Conservation (phyloP, 2,113 vertebrate genomes). For the Stegastes partitus region DNA sequence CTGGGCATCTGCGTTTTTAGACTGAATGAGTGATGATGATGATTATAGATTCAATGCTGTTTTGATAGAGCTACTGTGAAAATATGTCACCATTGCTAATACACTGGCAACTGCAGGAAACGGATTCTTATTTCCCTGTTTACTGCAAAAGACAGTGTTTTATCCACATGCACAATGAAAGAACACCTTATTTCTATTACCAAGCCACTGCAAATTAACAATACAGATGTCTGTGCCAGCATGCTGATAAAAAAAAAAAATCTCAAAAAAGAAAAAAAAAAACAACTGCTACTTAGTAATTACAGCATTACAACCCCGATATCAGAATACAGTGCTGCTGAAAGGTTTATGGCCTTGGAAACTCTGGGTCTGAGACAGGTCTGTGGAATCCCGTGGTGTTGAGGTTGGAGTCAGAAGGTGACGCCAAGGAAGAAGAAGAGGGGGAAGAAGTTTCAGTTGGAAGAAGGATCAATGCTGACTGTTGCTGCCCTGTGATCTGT, state of each 20-base stretch:
- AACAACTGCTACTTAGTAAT: conserved; percentile 64
- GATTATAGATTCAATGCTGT: conserved; percentile 25
- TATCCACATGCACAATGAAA: conserved; percentile 68
- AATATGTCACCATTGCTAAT: neutral
- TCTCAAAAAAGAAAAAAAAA: conserved; percentile 65
- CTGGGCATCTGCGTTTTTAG: conserved; percentile 15
- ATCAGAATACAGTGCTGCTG: conserved; percentile 34
- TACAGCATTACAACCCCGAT: conserved; percentile 63
- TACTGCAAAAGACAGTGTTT: conserved; percentile 54
- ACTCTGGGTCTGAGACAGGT: conserved; percentile 92
- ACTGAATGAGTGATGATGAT: conserved; percentile 8
- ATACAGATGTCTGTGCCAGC: conserved; percentile 70
- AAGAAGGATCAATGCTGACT: conserved; percentile 87
- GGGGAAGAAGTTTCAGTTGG: conserved; percentile 86
- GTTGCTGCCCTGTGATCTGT: conserved; percentile 77
- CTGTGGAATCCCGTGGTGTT: conserved; percentile 89
- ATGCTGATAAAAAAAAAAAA: conserved; percentile 73
- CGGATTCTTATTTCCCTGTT: conserved; percentile 30
- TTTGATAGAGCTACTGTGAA: neutral
- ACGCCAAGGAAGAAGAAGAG: conserved; percentile 88
- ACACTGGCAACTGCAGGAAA: conserved; percentile 49
- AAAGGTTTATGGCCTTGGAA: conserved; percentile 88
- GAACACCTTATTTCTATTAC: conserved; percentile 53
- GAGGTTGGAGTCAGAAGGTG: conserved; percentile 87
- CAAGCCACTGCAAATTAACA: conserved; percentile 67